Evolutionary conservation across 2,113 vertebrate genomes (phyloP).

Genomic region (Myodes glareolus): DNA sequence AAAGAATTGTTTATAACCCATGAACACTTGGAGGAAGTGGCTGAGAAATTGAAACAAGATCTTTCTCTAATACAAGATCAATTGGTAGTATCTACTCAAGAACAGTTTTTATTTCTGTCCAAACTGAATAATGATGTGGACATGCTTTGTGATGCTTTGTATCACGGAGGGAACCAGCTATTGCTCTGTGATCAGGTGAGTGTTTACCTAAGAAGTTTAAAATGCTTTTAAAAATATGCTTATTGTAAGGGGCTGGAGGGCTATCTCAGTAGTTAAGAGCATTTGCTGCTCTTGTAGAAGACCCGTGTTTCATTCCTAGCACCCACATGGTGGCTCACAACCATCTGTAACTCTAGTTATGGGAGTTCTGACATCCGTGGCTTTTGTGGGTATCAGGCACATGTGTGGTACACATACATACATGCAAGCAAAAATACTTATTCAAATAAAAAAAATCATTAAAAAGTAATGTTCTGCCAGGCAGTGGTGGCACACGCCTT

Average conservation of each 20-base stretch:
- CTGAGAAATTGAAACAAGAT: slow-evolving; percentile 85
- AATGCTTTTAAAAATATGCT: slow-evolving; percentile 17
- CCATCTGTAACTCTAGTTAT: not conserved
- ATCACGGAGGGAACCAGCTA: slow-evolving; percentile 88
- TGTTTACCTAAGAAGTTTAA: slow-evolving; percentile 49
- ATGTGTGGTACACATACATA: not conserved
- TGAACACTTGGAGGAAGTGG: slow-evolving; percentile 87
- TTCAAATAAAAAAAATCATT: not conserved
- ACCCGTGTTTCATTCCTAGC: not conserved
- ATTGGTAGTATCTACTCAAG: slow-evolving; percentile 81
- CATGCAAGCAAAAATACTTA: not conserved
- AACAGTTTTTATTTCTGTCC: slow-evolving; percentile 86
- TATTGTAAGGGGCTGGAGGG: not conserved
- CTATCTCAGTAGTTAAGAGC: not conserved
- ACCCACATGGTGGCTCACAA: not conserved
- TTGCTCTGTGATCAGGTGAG: slow-evolving; percentile 90
- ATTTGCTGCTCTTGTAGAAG: not conserved
- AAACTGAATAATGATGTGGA: slow-evolving; percentile 86
- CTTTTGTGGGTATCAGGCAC: not conserved
- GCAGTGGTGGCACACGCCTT: too few species aligned
- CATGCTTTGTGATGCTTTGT: slow-evolving; percentile 85
- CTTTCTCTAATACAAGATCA: slow-evolving; percentile 84
- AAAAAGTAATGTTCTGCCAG: not conserved
- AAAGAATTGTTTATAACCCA: slow-evolving; percentile 92
- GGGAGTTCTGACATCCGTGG: not conserved